phyloP scores from a whole-genome alignment of 2,888 invertebrate genomes.

The Drosophila helvetica region DNA sequence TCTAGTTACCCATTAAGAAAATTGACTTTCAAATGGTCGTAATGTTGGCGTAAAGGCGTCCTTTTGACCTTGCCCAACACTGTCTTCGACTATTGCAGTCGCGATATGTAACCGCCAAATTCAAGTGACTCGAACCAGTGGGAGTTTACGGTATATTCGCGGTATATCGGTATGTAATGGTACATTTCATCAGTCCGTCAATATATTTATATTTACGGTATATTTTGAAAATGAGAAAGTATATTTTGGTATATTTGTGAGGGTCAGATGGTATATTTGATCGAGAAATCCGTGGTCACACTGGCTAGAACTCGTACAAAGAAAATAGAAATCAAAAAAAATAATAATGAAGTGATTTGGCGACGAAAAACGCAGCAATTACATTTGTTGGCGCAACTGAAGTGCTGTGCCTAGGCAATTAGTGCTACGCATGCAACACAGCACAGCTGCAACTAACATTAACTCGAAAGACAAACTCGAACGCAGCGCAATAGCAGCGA shows the following conservation, averaged over 20 bases:
- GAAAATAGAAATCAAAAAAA: conserved; percentile 72
- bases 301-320: conserved; percentile 33
- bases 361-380: conserved; percentile 42
- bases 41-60: too few relatives aligned
- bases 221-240: too few relatives aligned
- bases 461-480: conserved; percentile 12
- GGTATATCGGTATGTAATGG: too few relatives aligned
- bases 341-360: conserved; percentile 59
- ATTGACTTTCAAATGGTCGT: not conserved
- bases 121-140: too few relatives aligned
- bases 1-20: conserved; percentile 54
- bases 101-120: too few relatives aligned
- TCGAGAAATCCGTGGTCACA: not conserved
- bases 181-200: too few relatives aligned
- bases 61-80: not conserved
- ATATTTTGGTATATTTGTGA: not conserved
- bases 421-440: conserved; percentile 35
- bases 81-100: too few relatives aligned
- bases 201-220: too few relatives aligned
- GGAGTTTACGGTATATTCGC: too few relatives aligned
- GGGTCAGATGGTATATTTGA: not conserved
- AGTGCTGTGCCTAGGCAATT: conserved; percentile 44
- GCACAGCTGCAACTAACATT: conserved; percentile 15
- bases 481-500: conserved; percentile 25
- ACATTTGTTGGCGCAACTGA: conserved; percentile 42